Base-by-base conservation (phyloP, 2,797 vertebrate genomes). In the Mallotus villosus region DNA sequence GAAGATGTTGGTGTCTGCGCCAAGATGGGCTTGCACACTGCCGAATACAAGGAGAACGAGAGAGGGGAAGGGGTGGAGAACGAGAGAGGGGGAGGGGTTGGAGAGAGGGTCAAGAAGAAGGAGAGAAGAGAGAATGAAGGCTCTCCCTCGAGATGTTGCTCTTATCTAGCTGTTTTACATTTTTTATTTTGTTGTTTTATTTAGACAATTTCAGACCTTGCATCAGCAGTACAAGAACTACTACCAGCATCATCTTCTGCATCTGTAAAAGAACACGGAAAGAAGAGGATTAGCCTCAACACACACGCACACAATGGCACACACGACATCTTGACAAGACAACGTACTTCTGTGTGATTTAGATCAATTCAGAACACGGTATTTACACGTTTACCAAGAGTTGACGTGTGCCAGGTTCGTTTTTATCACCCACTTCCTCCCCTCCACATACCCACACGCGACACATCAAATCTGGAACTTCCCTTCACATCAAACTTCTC, bases 171-270 rank as follows among this genome's bases (percentile, higher is more conserved):
- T 3, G 51, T n/a, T 53, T 53, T 17, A n/a, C 0, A 1, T n/a
- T n/a, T 55, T 17, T 51, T 17, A 51, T 55, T 17, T 1, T n/a
- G 19, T n/a, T 55, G n/a, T 55, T 41, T 46, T 17, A 55, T 55
- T n/a, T 55, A 0, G 51, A 55, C 19, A 6, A 17, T 55, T 46
- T 37, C 24, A 14, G 8, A 92, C 91, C 89, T 89, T 91, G 87
- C 62, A 87, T 65, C 1, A 87, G 70, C 12, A 92, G 61, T 29
- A 91, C 53, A 63, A 90, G 57, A 57, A 60, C 29, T 8, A 89
- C 59, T 46, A 80, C 1, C 25, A 55, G 25, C 9, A 61, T 32
- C 73, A 80, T 83, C 7, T n/a, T 61, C 3, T 58, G 46, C 88
- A 88, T 89, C 86, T 89, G 78, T 21, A 55, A 27, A 49, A 9